Base-by-base conservation (phyloP, 2,113 vertebrate species). In the Aplodontia rufa region DNA sequence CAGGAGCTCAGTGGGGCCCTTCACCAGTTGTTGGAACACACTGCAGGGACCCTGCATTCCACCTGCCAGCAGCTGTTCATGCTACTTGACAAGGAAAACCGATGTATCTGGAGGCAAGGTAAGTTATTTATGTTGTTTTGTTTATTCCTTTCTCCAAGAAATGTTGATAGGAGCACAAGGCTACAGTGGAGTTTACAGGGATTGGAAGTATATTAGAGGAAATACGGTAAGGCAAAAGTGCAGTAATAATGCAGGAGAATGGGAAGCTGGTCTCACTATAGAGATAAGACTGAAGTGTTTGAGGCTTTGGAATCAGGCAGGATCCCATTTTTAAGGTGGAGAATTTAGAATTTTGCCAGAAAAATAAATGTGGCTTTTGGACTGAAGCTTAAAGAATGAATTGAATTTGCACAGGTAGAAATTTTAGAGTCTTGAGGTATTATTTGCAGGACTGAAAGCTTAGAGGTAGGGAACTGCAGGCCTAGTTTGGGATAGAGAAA, bases 1-100 rank as follows among this genome's bases (percentile, higher is more conserved):
- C 96, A 98, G 64, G 96, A 97, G 5, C 95, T 98, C 87, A 97
- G 91, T 66, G 76, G 81, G 84, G 96, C 96, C 68, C 92, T 99
- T 45, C 89, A 78, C 2, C 96, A 96, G 8, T 96, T 98, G 53
- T 68, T 99, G 93, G 97, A 97, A 68, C 93, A 97, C 1, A 10
- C 93, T 8, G 79, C 68, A 2, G 97, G 97, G 82, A 97, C 51
- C 45, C 75, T 98, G 76, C 72, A 24, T 66, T 96, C 96, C 22
- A 96, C 95, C 28, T 97, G 94, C 75, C 89, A 95, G 9, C 97
- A 97, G 87, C 87, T 99, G 88, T 89, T 68, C 13, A 11, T 5
- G 28, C 87, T 98, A 35, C 96, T 95, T n/a, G 89, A 95, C 16
- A 97, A 98, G 93, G 66, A 96, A 13, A 92, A 97, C 45, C 89